Conservation (phyloP, 2,888 invertebrate genomes). For the Resseliella maxima region DNA sequence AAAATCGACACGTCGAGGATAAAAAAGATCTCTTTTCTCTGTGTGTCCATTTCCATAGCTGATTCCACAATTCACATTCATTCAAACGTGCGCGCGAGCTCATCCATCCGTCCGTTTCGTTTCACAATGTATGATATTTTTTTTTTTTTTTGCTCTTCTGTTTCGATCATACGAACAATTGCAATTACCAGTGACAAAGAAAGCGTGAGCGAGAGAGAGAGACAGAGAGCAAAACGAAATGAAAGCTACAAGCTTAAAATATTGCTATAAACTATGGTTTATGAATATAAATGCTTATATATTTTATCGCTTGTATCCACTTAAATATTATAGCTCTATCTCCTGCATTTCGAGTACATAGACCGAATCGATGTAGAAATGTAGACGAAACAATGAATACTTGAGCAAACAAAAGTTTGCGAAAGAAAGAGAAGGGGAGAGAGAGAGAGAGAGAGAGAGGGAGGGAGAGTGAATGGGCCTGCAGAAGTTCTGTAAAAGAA, state of each 20-base stretch:
- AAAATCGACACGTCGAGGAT: background rate
- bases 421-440: background rate
- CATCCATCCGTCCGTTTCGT: background rate
- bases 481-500: no score
- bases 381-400: conserved; percentile 55
- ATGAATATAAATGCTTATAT: conserved; percentile 55
- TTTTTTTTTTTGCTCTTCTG: no score
- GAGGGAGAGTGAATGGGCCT: background rate
- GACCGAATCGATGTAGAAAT: conserved; percentile 48
- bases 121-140: background rate
- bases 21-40: background rate
- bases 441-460: background rate
- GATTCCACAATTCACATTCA: conserved; percentile 35
- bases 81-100: background rate
- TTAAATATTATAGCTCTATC: conserved; percentile 55
- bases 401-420: conserved; percentile 31
- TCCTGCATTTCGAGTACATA: conserved; percentile 23
- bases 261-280: conserved; percentile 55
- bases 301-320: conserved; percentile 53
- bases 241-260: conserved; percentile 31
- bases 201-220: background rate
- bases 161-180: background rate
- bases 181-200: background rate
- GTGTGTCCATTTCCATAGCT: conserved; percentile 26
- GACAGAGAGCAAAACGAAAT: background rate